A percentile compares a stretch with the other conserved stretches of the same genome.
Evolutionary conservation across 1,140 invertebrate genomes (phyloP).

Genomic region (Macrocentrus cingulum): DNA sequence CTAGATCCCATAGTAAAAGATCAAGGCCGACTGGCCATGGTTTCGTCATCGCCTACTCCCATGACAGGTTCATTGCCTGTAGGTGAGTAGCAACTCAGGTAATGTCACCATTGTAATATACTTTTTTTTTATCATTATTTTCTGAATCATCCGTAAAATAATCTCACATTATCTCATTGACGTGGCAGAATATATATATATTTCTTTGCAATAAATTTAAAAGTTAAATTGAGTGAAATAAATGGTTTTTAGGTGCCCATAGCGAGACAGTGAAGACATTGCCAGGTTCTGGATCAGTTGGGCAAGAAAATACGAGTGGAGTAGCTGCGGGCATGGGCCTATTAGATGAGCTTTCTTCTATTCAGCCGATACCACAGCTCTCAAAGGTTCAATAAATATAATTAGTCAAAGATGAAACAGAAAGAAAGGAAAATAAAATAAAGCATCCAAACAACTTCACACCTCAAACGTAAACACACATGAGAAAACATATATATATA

Average conservation of each 20-base stretch:
- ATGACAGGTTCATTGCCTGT: slow-evolving; percentile 68
- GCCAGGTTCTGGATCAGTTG: slow-evolving; percentile 25
- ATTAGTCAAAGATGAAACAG: slow-evolving; percentile 25
- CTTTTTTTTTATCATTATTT: slow-evolving; percentile 3
- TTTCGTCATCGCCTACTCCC: slow-evolving; percentile 72
- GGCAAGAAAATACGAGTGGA: slow-evolving; percentile 24
- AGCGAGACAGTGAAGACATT: slow-evolving; percentile 25
- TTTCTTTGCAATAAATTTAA: too few species aligned
- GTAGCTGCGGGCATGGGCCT: slow-evolving; percentile 23
- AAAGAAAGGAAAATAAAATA: slow-evolving; percentile 10
- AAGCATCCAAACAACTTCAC: slow-evolving; percentile 23
- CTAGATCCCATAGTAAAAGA: slow-evolving; percentile 88
- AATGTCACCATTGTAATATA: slow-evolving; percentile 55
- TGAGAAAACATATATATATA: too few species aligned
- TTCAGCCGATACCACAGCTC: slow-evolving; percentile 26
- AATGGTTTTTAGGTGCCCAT: slow-evolving; percentile 26
- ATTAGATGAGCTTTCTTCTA: slow-evolving; percentile 24
- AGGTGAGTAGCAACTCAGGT: slow-evolving; percentile 67
- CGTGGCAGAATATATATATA: too few species aligned
- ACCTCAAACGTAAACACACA: too few species aligned
- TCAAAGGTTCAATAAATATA: slow-evolving; percentile 28
- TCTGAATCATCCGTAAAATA: neutral
- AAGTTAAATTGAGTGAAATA: too few species aligned
- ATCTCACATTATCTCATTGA: neutral
- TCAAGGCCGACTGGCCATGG: slow-evolving; percentile 71